Evolutionary conservation across 2,113 vertebrate species (phyloP).

Genomic region (Nycticebus coucang): DNA sequence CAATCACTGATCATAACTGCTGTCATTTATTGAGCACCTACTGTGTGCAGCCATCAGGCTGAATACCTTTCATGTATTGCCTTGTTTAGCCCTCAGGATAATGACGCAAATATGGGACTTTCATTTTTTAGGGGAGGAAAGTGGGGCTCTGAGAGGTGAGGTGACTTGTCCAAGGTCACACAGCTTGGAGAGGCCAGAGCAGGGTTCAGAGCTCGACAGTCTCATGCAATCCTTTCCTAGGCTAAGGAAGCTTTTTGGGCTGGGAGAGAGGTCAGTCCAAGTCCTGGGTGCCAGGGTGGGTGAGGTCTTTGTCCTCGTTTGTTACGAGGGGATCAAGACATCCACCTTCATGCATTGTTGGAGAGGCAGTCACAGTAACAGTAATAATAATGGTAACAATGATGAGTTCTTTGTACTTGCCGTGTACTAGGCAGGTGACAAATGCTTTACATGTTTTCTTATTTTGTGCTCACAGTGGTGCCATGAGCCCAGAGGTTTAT

Average conservation of each 20-base stretch:
- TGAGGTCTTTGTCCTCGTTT: neutral
- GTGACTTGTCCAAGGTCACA: neutral
- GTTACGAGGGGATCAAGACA: accelerated
- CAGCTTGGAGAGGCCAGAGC: neutral
- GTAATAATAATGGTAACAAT: accelerated
- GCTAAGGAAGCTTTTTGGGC: neutral
- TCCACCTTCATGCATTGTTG: neutral
- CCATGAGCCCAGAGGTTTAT: neutral
- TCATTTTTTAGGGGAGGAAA: neutral
- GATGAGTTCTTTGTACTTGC: neutral
- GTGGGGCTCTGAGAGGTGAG: neutral
- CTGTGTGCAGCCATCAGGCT: neutral
- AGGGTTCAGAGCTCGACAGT: neutral
- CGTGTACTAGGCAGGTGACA: neutral
- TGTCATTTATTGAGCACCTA: neutral
- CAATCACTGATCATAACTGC: no score
- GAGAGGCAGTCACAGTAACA: neutral
- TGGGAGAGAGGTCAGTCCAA: neutral
- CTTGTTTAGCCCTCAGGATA: neutral
- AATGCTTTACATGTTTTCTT: neutral
- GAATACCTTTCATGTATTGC: neutral
- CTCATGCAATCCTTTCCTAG: neutral
- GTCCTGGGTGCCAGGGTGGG: neutral
- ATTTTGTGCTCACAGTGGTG: neutral
- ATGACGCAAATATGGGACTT: neutral